phyloP scores from a whole-genome alignment of 2,113 vertebrate species.

The Rafetus swinhoei region DNA sequence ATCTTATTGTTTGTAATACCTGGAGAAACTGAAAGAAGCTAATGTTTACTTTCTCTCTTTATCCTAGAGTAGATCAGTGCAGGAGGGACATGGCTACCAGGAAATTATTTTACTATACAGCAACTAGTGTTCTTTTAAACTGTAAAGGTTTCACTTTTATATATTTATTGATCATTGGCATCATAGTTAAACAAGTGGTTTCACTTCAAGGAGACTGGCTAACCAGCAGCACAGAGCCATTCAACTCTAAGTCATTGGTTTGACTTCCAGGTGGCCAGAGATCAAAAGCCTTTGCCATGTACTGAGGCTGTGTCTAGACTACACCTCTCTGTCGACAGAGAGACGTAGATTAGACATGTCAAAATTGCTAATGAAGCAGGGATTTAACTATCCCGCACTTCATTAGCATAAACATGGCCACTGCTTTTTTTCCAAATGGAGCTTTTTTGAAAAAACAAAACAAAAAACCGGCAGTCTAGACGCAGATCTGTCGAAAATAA shows the following conservation, averaged over 20 bases:
- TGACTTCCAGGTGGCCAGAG: background rate
- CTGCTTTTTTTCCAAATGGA: too few relatives aligned
- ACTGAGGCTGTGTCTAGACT: too few relatives aligned
- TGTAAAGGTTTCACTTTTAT: background rate
- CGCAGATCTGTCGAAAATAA: too few relatives aligned
- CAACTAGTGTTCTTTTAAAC: background rate
- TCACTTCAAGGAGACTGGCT: background rate
- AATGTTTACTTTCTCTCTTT: background rate
- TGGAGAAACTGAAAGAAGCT: background rate
- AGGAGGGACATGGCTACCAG: background rate
- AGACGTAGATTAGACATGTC: too few relatives aligned
- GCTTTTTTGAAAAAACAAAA: too few relatives aligned
- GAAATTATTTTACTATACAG: background rate
- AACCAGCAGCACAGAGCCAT: background rate
- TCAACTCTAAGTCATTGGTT: background rate
- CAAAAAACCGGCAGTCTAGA: too few relatives aligned
- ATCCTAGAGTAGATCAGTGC: background rate
- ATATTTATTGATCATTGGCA: background rate
- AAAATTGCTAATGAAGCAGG: too few relatives aligned
- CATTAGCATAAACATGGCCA: too few relatives aligned
- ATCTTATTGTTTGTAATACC: background rate
- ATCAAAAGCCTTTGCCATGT: background rate
- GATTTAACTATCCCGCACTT: too few relatives aligned
- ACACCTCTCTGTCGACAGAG: too few relatives aligned
- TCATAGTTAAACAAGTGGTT: background rate